Evolutionary conservation across 2,113 vertebrate species (phyloP).

Genomic region (Pseudorectes ferrugineus): DNA sequence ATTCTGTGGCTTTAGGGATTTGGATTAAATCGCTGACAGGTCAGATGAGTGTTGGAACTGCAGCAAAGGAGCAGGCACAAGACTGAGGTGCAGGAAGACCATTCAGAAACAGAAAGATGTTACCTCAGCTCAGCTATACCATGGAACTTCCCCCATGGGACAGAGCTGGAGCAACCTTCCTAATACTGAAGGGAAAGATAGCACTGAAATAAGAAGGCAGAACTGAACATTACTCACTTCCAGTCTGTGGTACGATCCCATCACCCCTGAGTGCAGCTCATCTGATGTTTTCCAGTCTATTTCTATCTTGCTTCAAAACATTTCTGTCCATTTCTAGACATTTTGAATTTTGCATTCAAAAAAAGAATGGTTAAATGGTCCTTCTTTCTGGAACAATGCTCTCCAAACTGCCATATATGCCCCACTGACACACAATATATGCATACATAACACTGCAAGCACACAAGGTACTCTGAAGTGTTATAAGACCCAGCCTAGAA

Average conservation of each 20-base stretch:
- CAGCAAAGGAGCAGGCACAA: neutral
- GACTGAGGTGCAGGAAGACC: neutral
- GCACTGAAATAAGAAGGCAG: neutral
- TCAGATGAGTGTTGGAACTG: neutral
- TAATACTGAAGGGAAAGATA: neutral
- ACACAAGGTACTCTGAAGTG: neutral
- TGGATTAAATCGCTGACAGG: neutral
- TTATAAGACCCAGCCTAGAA: neutral
- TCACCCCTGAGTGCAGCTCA: neutral
- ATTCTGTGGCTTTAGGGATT: neutral
- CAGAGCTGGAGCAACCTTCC: neutral
- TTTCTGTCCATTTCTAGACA: neutral
- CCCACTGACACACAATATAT: neutral
- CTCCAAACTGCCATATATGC: neutral
- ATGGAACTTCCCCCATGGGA: neutral
- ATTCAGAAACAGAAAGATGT: neutral
- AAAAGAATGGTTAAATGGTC: neutral
- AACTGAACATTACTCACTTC: neutral
- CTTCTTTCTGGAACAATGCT: neutral
- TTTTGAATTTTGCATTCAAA: neutral
- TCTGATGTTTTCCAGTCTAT: neutral
- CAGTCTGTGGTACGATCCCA: fast-evolving
- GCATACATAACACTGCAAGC: fast-evolving
- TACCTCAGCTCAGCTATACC: neutral
- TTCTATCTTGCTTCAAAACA: neutral